Conservation (phyloP, 92 coral and sea anemone genomes). For the Umimayanthus kanabou region DNA sequence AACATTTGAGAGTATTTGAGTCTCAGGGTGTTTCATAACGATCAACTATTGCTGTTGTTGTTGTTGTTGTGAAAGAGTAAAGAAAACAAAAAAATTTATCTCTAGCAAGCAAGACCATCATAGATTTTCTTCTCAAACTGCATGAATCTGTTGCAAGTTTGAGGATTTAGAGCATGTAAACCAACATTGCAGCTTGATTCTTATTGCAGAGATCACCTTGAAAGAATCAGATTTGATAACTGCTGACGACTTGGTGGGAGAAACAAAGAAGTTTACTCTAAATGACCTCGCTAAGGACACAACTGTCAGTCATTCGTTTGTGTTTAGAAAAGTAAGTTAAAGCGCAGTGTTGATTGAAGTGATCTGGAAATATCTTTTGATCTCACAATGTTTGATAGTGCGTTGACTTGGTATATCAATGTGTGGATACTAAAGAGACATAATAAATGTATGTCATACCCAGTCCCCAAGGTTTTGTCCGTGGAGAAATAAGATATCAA, state of each 20-base stretch:
- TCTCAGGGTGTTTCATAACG: no score
- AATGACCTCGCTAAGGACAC: not conserved
- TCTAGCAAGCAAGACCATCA: no score
- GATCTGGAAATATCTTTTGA: not conserved
- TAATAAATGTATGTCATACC: no score
- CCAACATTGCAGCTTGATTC: not conserved
- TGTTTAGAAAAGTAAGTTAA: slow-evolving; percentile 7
- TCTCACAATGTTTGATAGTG: not conserved
- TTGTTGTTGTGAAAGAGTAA: no score
- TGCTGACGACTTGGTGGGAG: not conserved
- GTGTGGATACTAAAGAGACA: not conserved
- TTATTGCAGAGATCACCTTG: slow-evolving; percentile 10
- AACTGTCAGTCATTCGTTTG: not conserved
- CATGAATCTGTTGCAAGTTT: not conserved
- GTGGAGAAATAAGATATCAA: no score
- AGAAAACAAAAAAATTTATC: no score
- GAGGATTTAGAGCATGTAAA: not conserved
- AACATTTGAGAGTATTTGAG: no score
- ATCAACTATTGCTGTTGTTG: no score
- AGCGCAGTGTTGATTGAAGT: not conserved
- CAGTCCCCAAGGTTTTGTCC: no score
- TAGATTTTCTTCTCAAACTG: not conserved
- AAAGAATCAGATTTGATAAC: not conserved
- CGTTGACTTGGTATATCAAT: no score
- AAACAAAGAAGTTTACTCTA: not conserved